Conservation (phyloP, 1,140 invertebrate genomes). For the Lordiphosa mommai region DNA sequence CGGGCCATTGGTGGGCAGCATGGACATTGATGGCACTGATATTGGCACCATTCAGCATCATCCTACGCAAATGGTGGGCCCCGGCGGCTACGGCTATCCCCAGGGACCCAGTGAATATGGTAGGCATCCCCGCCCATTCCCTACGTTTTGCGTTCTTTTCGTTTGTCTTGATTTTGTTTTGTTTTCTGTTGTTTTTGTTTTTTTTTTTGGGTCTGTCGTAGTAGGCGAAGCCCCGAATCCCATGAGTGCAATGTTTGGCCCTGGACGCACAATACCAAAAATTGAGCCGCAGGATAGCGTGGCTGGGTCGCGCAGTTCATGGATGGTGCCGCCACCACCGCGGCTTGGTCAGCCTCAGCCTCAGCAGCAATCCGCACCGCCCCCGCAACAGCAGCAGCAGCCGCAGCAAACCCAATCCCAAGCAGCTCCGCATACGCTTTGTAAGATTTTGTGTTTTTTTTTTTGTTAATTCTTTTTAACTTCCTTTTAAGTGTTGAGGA, state of each 20-base stretch:
- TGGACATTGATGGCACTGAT: constrained; percentile 88
- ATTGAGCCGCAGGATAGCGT: constrained; percentile 77
- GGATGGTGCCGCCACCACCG: constrained; percentile 72
- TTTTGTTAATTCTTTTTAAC: constrained; percentile 58
- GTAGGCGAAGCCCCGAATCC: constrained; percentile 80
- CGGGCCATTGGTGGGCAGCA: constrained; percentile 83
- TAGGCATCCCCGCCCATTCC: constrained; percentile 2
- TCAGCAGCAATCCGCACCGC: constrained; percentile 43
- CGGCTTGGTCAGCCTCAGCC: constrained; percentile 40
- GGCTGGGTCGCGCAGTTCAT: constrained; percentile 62
- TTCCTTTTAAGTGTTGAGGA: constrained; percentile 14
- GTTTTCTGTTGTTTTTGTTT: constrained; percentile 9
- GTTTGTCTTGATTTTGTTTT: neutral
- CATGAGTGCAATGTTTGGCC: constrained; percentile 80
- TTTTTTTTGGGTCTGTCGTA: constrained; percentile 37
- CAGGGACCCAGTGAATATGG: constrained; percentile 69
- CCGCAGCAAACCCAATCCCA: constrained; percentile 58
- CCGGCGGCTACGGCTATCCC: constrained; percentile 76
- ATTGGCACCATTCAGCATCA: constrained; percentile 91
- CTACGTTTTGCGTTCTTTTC: neutral
- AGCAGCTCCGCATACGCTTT: constrained; percentile 80
- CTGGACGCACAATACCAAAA: constrained; percentile 81
- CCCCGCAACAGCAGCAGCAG: constrained; percentile 42
- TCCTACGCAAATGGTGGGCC: constrained; percentile 82
- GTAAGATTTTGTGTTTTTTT: constrained; percentile 82